phyloP scores from a whole-genome alignment of 2,113 vertebrate genomes.

The Vidua macroura region DNA sequence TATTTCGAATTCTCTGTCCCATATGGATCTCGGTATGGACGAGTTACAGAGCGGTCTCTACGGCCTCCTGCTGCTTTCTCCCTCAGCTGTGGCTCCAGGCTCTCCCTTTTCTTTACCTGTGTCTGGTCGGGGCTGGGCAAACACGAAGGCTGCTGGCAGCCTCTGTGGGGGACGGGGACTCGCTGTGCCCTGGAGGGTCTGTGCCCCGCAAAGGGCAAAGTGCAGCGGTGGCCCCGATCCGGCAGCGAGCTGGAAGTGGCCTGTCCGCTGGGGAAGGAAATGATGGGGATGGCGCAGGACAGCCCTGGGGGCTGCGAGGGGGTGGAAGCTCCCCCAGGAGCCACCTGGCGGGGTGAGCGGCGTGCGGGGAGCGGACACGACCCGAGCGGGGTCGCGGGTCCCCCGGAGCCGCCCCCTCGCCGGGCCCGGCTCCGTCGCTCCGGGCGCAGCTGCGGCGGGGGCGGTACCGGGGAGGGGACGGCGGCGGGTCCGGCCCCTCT shows the following conservation, averaged over 20 bases:
- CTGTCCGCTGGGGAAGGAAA: neutral
- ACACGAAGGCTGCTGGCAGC: neutral
- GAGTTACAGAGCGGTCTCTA: neutral
- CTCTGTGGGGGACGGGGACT: rapidly evolving
- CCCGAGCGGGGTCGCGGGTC: neutral
- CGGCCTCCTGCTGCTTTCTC: neutral
- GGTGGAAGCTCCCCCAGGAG: neutral
- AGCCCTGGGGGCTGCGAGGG: neutral
- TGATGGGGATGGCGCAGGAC: neutral
- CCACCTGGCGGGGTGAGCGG: neutral
- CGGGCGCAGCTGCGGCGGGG: neutral
- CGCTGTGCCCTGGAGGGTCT: neutral
- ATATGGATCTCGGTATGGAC: rapidly evolving
- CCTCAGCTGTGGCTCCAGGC: neutral
- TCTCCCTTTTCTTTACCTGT: neutral
- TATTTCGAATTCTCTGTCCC: neutral
- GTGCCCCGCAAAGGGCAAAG: slow-evolving; percentile 17
- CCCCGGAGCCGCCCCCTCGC: neutral
- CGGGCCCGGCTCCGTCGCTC: neutral
- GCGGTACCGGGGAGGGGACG: slow-evolving; percentile 52
- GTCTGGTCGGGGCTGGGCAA: neutral
- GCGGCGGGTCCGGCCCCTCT: neutral
- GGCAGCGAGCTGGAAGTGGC: neutral
- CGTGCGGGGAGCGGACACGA: neutral
- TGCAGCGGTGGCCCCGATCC: rapidly evolving